Evolutionary conservation across 2,888 invertebrate genomes (phyloP).

Genomic region (Lasioglossum vierecki): DNA sequence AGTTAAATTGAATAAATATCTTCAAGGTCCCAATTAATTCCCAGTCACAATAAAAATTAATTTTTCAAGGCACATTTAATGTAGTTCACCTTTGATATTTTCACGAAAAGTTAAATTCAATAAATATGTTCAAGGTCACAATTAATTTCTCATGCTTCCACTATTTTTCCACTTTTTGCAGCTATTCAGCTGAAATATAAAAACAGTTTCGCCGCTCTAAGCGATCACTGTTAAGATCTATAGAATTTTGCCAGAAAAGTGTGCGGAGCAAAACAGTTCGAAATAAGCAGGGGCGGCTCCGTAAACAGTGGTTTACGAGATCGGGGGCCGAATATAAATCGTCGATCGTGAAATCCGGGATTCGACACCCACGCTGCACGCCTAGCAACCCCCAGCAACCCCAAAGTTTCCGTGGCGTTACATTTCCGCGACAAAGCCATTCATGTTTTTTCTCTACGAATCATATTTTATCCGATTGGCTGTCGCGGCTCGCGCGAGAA

Average conservation of each 20-base stretch:
- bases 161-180: not conserved
- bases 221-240: not conserved
- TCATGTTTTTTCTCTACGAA: slow-evolving; percentile 9
- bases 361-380: not conserved
- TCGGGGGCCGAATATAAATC: slow-evolving; percentile 34
- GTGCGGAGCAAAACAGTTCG: not conserved
- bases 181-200: not conserved
- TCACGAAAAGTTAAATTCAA: too few species aligned
- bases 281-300: not conserved
- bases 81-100: not conserved
- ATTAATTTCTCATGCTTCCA: not conserved
- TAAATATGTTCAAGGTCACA: too few species aligned
- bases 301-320: slow-evolving; percentile 14
- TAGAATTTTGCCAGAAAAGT: not conserved
- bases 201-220: not conserved
- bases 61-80: too few species aligned
- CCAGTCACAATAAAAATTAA: too few species aligned
- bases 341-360: slow-evolving; percentile 16
- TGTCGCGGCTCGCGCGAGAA: not conserved
- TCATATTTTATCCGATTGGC: slow-evolving; percentile 46
- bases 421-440: slow-evolving; percentile 34
- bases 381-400: not conserved
- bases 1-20: too few species aligned
- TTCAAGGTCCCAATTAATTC: not conserved
- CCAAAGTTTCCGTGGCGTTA: slow-evolving; percentile 9